Base-by-base conservation (phyloP, 2,888 invertebrate species). In the Bombylius discolor region DNA sequence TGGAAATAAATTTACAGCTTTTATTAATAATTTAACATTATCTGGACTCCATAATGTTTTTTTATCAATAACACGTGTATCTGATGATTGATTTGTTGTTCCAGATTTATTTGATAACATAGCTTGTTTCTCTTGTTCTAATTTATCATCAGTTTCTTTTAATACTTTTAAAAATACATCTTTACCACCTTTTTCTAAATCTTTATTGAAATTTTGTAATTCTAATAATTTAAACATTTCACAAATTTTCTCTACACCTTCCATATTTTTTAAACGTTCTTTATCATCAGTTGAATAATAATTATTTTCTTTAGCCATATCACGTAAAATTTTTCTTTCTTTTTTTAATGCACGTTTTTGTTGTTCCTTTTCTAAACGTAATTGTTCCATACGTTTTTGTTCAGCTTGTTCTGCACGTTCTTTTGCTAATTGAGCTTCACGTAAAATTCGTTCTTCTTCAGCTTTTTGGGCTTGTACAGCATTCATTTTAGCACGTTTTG, bases 1-100 rank as follows among this genome's bases (percentile, higher is more conserved):
- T 0, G 99, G 99, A 71, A 97, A 99, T 5, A 98, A 74, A 75
- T 98, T 98, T 0, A 98, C 96, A 31, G 95, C 96, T 74, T 99
- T 99, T 53, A 98, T 94, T 5, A 99, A 79, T 49, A 93, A 76
- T 68, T 93, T 91, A 31, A 93, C 79, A 70, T 94, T 91, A 58
- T 88, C 89, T 52, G 83, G 82, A 13, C 81, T 81, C 99, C 99
- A 99, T 56, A 72, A 58, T 11, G 69, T 67, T 7, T 68, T 65
- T 54, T 70, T 70, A 52, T 70, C 68, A 9, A 59, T 44, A 7
- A 49, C 32, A 51, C 59, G 61, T 7, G 63, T 61, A 79, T 80
- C 12, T 80, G 77, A 60, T 5, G 56, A 13, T 52, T 66, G 67
- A 1, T 60, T 54, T 7, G 58, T 55, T 54, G 69, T 66, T 50